Base-by-base conservation (phyloP, 1,140 invertebrate genomes). In the Nautilus pompilius region DNA sequence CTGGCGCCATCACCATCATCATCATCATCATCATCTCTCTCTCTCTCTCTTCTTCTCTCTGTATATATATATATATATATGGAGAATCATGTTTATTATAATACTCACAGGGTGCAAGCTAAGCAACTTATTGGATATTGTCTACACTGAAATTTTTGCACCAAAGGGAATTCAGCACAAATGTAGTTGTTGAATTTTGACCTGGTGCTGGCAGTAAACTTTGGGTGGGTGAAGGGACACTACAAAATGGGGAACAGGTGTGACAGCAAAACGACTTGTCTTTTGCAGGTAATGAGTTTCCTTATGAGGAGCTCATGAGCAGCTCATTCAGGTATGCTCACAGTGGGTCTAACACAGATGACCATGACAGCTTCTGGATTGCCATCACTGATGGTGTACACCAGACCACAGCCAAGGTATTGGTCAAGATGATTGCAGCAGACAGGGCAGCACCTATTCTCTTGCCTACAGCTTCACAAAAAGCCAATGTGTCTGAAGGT, bases 251-350 rank as follows among this genome's bases (percentile, higher is more conserved):
- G n/a, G 20, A 56, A 20, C 5, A 28, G 1, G 24, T 30, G 2
- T 62, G 4, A 30, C 34, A 5, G 2, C 15, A 20, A 26, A 32
- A 20, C 2, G 33, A 32, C 24, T 41, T 29, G 60, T 48, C 33
- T 49, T 51, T 57, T 66, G 13, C 59, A 79, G 77, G 72, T 62
- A 73, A 76, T 30, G 55, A 22, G 6, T 74, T 77, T 56, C 55
- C 58, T 0, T 75, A 73, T 33, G 29, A 65, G 13, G 78, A 81
- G 24, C 26, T 82, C 5, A 28, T 65, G 17, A 58, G 62, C 3
- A 67, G 64, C 51, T 60, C 54, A 8, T 67, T 82, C 48, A 69
- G 70, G 24, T 82, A 82, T 59, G 53, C 34, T 0, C 78, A 80
- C 60, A 63, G 69, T 34, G 74, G 70, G 10, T 63, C 66, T 15